Evolutionary conservation across 2,888 invertebrate species (phyloP), one percentile per base, ranked within the genome.

Genomic region (Meta bourneti): DNA sequence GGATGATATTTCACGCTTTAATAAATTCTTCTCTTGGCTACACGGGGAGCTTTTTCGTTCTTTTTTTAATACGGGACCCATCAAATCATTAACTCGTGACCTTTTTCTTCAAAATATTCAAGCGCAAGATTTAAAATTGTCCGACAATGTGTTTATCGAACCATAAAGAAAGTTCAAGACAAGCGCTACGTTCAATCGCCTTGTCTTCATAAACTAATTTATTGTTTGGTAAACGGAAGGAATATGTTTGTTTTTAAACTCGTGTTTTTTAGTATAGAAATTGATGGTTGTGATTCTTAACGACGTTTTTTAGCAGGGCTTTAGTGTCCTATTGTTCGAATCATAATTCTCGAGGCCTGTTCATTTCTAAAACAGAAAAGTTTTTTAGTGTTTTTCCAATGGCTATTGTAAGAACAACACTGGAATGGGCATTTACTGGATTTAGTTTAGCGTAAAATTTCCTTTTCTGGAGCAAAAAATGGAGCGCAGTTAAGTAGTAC

Each of bases 1-100:
- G 9, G 74, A 52, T 54, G 80, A 90, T 90, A 91, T 87, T 87
- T 91, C 69, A 87, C 72, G 91, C 87, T 87, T 77, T 71, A 79
- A 74, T 90, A 90, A 90, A 85, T 85, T 74, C 78, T 11, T 71
- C 11, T 74, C 51, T 80, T 78, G 79, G 34, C 84, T 48, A 20
- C 79, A 34, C 8, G 20, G 81, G 48, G 16, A 54, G 16, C 61
- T 74, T 71, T 79, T 84, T 89, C 72, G 16, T 20, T 34, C 9
- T 54, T 74, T 83, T 84, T 79, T 78, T 8, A 51, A 74, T 52
- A 75, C 48, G 72, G n/a, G 13, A 6, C 16, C 54, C 74, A 84
- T 84, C 74, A 83, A 83, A 83, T 54, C 20, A 83, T 74, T 84
- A 82, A 82, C 82, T 75, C 16, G 9, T 16, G 54, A 84, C 74